Base-by-base conservation (phyloP, 2,797 vertebrate species). In the Cirrhinus molitorella region DNA sequence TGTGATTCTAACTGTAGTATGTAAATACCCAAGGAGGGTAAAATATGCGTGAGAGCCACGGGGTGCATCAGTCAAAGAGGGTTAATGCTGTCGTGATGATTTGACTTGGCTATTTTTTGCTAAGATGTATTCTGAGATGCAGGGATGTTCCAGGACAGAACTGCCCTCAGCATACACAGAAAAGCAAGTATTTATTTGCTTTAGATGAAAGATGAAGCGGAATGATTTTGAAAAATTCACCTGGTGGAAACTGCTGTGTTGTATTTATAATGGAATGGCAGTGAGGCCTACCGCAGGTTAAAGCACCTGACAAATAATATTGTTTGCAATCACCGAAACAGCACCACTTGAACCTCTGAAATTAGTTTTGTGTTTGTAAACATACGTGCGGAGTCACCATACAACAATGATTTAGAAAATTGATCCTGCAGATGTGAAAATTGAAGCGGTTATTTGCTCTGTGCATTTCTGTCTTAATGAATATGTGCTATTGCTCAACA, bases 201-300 rank as follows among this genome's bases (percentile, higher is more conserved):
- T 79, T 23, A 67, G 63, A 53, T 67, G 47, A 66, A 66, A 66
- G 19, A 51, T 66, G 63, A 66, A 51, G 23, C 4, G 28, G 49
- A 53, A 16, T 53, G 45, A 53, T 67, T 51, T n/a, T 0, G 21
- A 53, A 78, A 65, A 28, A 47, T 16, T 89, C 80, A 87, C 83
- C 83, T 87, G 86, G 65, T 10, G 80, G 84, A 81, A 71, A 61
- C 77, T 83, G 75, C 45, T 90, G 89, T 89, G 75, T 85, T 84
- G 73, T 86, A 87, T 93, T 92, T 90, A 91, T 93, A 83, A 85
- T 87, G 91, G 92, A 92, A 77, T 88, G 83, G 89, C 89, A 87
- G 91, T 91, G 86, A 91, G 49, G 68, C 68, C 68, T 49, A 71
- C 45, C 5, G 10, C 17, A 19, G 17, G 45, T 51, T 72, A 47